Evolutionary conservation across 2,797 vertebrate genomes (phyloP), one percentile per base, ranked within the genome.

Genomic region (Aplochiton taeniatus): DNA sequence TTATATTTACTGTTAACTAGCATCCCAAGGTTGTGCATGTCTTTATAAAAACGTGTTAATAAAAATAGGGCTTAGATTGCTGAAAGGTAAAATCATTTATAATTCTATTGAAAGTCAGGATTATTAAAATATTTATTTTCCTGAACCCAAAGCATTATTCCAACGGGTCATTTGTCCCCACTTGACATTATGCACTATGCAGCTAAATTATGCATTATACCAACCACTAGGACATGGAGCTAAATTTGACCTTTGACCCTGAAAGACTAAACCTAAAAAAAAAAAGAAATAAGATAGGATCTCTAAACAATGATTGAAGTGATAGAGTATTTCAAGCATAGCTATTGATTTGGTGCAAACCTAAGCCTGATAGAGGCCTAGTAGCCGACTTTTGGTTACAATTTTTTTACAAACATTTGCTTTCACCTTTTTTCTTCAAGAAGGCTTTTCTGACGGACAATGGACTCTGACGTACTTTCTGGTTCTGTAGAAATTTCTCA

Each of bases 341-440:
- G 2, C 2, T 3, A 31, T 31, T 31, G 31, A 31, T 31, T 31
- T 31, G 31, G 31, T n/a, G 31, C 2, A 31, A 6, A 31, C 31
- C 2, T 31, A 31, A 31, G 31, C 31, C 6, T 31, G 31, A 31
- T 31, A 31, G 3, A 31, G 31, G 6, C 6, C 31, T 31, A 31
- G 31, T n/a, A n/a, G n/a, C n/a, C n/a, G n/a, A n/a, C n/a, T n/a
- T n/a, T n/a, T n/a, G n/a, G n/a, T n/a, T n/a, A n/a, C n/a, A 60
- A 19, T 4, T n/a, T 1, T 19, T 43, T 31, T 6, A 19, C 3
- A 47, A 50, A 4, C 44, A 41, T 41, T 68, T 2, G 72, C 1
- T n/a, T 86, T 83, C 92, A 98, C 98, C 97, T 96, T 99, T 98
- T 86, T 97, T 98, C 91, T 95, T 96, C 81, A 99, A 87, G 87